These are phyloP conservation scores for Catostylus mosaicus DNA, from an alignment of 30 jellyfish, hydroid and myxozoan genomes.

Conservation along the genomic window DNA sequence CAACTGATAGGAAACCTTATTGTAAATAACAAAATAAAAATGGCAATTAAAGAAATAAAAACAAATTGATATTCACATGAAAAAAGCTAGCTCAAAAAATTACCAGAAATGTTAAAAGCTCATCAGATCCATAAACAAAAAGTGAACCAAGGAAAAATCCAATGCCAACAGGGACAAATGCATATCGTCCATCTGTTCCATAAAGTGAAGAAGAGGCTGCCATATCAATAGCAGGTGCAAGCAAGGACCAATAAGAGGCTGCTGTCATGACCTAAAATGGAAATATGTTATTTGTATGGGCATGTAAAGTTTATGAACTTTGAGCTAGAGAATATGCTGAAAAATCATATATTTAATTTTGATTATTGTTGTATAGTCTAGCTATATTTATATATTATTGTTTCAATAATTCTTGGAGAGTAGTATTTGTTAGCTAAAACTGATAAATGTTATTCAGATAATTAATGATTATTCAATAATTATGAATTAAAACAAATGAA, in stretches of 20 bases:
- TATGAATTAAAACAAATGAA: too few relatives aligned
- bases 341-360: too few relatives aligned
- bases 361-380: too few relatives aligned
- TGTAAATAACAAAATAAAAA: background rate
- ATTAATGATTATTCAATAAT: too few relatives aligned
- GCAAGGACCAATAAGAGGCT: constrained; percentile 97
- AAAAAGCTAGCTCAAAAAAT: background rate
- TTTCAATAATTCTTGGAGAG: too few relatives aligned
- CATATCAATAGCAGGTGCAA: constrained; percentile 97
- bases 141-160: constrained; percentile 93
- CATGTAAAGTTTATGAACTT: background rate
- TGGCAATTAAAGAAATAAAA: too few relatives aligned
- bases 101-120: constrained; percentile 77
- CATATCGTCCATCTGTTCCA: constrained; percentile 87
- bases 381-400: too few relatives aligned
- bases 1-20: background rate
- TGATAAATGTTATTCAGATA: too few relatives aligned
- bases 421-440: too few relatives aligned
- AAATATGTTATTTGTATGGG: too few relatives aligned
- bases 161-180: constrained; percentile 88
- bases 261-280: constrained; percentile 96
- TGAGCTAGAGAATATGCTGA: background rate
- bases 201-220: constrained; percentile 82
- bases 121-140: constrained; percentile 90
- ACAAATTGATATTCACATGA: background rate